phyloP scores from a whole-genome alignment of 2,113 vertebrate genomes.

The Pelusios castaneus region DNA sequence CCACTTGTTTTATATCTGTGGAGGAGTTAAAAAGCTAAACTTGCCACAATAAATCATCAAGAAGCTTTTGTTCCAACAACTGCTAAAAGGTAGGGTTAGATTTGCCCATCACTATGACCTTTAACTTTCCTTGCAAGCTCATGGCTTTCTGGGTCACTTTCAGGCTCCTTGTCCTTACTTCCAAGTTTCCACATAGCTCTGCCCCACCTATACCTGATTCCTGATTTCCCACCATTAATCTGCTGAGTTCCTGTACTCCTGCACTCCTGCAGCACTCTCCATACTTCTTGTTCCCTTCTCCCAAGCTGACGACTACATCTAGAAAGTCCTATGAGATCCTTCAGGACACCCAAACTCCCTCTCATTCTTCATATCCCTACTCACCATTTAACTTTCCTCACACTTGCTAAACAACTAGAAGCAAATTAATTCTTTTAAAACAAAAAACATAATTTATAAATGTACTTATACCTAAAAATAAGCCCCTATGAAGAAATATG shows the following conservation, averaged over 20 bases:
- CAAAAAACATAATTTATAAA: neutral
- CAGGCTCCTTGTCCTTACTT: neutral
- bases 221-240: neutral
- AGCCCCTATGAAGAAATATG: neutral
- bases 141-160: neutral
- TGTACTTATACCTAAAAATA: neutral
- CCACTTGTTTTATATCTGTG: neutral
- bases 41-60: neutral
- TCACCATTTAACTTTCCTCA: neutral
- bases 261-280: neutral
- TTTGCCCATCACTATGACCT: neutral
- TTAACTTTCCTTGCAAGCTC: neutral
- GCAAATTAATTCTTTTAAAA: neutral
- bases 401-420: neutral
- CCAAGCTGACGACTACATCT: neutral
- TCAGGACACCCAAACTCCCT: neutral
- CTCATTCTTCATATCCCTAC: neutral
- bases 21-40: neutral
- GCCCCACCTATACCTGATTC: too few relatives aligned
- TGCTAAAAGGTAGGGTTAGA: neutral
- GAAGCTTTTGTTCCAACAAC: neutral
- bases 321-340: neutral
- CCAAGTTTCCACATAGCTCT: neutral
- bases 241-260: neutral
- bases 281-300: neutral